phyloP scores from a whole-genome alignment of 2,888 invertebrate genomes.

The Tipula confusa region DNA sequence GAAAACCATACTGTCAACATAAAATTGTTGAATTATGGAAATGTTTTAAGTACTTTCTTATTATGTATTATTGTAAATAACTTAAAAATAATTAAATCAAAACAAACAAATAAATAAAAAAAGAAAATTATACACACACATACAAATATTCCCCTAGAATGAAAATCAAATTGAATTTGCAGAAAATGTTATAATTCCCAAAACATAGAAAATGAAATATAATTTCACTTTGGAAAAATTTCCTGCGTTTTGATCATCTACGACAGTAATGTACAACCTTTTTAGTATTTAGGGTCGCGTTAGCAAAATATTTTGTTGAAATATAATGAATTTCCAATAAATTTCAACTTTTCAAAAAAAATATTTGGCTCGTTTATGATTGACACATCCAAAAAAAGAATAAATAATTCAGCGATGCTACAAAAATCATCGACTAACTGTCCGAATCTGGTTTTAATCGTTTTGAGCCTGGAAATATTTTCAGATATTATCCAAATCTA shows the following conservation, averaged over 20 bases:
- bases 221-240: not conserved
- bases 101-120: not conserved
- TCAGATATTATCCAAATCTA: too few species aligned
- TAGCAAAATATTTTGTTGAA: too few species aligned
- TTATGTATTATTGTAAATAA: not conserved
- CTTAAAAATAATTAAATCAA: not conserved
- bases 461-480: too few species aligned
- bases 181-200: not conserved
- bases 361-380: too few species aligned
- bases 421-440: too few species aligned
- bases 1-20: not conserved
- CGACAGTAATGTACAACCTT: too few species aligned
- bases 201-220: not conserved
- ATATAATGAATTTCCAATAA: too few species aligned
- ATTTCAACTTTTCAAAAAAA: too few species aligned
- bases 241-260: not conserved
- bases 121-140: not conserved
- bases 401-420: too few species aligned
- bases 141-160: not conserved
- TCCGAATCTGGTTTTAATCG: too few species aligned
- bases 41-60: not conserved
- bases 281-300: too few species aligned
- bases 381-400: too few species aligned
- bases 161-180: not conserved
- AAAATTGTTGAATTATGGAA: not conserved